Evolutionary conservation across 2,113 vertebrate species (phyloP), one percentile per base, ranked within the genome.

Genomic region (Ptilorrhoa leucosticta): DNA sequence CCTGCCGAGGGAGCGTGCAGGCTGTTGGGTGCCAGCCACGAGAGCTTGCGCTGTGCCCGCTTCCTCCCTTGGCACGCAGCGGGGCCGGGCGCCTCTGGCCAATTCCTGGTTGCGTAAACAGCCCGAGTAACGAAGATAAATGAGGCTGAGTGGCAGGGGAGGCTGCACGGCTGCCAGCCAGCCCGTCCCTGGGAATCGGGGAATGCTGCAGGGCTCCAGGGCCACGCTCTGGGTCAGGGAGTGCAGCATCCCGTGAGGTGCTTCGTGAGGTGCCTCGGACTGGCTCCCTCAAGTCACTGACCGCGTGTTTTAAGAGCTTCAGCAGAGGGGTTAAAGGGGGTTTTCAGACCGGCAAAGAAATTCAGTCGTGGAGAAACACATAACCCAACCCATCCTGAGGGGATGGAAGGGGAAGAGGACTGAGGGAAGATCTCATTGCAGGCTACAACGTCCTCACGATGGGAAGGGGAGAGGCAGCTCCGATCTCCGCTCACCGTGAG

Each of bases 61-160:
- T 95, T 92, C 94, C 95, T 96, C 66, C 82, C 85, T 13, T 95
- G 94, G 95, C 95, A 96, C 11, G 3, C 65, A 39, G 89, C 57
- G 1, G 58, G 10, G 72, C 87, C 3, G 13, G 44, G 81, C 1
- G 66, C 90, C 88, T 17, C 96, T 28, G 92, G 85, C 85, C 85
- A 80, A 61, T 3, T 39, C 57, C 23, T 4, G 61, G 61, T 76
- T 54, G 73, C 27, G 17, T 35, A 90, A 94, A 85, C 85, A 85
- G 66, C 57, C 22, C 40, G 0, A 31, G 84, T 3, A 28, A 85
- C 0, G 58, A 45, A 76, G 92, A 90, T 40, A 50, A 92, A 90
- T 0, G 75, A 60, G 85, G 78, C 57, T 60, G 84, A 64, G 87
- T 1, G 33, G 70, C 73, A 82, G 56, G n/a, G 45, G 39, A 70